A percentile compares a stretch with the other conserved stretches of the same genome.
Evolutionary conservation across 2,113 vertebrate genomes (phyloP).

Genomic region (Jaculus jaculus): DNA sequence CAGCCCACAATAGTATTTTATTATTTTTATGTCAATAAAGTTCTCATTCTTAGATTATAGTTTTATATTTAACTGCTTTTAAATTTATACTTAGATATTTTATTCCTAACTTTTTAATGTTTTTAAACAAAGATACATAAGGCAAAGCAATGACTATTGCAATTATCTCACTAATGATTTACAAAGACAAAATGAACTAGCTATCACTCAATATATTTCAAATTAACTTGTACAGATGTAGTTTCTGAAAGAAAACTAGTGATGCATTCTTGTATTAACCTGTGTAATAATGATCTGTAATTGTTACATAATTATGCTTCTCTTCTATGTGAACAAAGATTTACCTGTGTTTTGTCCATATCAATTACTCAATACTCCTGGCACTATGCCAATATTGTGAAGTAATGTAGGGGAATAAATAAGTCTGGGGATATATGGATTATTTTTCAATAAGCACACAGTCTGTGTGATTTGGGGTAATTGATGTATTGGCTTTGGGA

Average conservation of each 20-base stretch:
- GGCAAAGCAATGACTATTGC: not conserved
- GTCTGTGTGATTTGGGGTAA: not conserved
- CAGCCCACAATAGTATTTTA: not conserved
- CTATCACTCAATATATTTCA: not conserved
- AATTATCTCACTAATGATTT: not conserved
- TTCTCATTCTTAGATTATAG: not conserved
- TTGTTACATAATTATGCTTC: not conserved
- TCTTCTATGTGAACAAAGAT: not conserved
- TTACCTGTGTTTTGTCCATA: not conserved
- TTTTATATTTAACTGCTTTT: conserved; percentile 1
- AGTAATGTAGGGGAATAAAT: not conserved
- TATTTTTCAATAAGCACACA: not conserved
- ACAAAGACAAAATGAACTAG: not conserved
- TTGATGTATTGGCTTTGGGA: not conserved
- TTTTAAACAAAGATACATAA: not conserved
- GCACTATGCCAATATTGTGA: conserved; percentile 19
- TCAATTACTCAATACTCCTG: not conserved
- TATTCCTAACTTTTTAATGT: conserved; percentile 8
- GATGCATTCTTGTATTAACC: not conserved
- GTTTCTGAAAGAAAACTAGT: not conserved
- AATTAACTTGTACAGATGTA: not conserved
- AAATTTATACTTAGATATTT: not conserved
- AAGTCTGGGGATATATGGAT: not conserved
- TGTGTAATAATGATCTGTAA: not conserved
- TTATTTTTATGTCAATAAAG: conserved; percentile 41